phyloP scores from a whole-genome alignment of 2,888 invertebrate species.

The Xylocampa areola region DNA sequence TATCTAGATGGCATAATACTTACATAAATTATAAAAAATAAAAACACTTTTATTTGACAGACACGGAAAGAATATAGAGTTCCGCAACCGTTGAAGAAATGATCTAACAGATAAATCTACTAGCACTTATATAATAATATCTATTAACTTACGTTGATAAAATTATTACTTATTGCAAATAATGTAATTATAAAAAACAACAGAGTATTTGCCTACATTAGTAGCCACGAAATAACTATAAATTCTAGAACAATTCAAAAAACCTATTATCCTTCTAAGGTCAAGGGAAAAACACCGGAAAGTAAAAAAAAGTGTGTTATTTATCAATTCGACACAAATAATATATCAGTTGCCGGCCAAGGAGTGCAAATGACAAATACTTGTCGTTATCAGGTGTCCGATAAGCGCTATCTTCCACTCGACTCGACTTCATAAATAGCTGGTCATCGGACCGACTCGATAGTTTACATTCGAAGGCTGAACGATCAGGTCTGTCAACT shows the following conservation, averaged over 20 bases:
- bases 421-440: slow-evolving; percentile 76
- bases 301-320: slow-evolving; percentile 44
- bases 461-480: slow-evolving; percentile 65
- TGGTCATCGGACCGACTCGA: slow-evolving; percentile 66
- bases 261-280: slow-evolving; percentile 38
- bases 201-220: no score
- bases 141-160: no score
- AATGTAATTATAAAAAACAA: no score
- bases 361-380: slow-evolving; percentile 81
- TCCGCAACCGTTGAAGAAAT: no score
- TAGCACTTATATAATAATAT: no score
- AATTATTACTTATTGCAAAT: no score
- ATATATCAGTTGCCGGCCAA: slow-evolving; percentile 63
- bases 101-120: no score
- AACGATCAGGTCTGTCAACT: slow-evolving; percentile 34
- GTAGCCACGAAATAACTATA: background rate
- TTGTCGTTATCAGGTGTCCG: slow-evolving; percentile 80
- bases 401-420: slow-evolving; percentile 79
- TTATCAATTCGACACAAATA: slow-evolving; percentile 62
- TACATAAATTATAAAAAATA: no score
- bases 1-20: no score
- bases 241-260: background rate
- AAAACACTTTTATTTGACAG: no score
- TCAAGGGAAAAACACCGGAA: slow-evolving; percentile 58
- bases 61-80: no score